Base-by-base conservation (phyloP, 1,140 invertebrate genomes). In the Ephestia elutella region DNA sequence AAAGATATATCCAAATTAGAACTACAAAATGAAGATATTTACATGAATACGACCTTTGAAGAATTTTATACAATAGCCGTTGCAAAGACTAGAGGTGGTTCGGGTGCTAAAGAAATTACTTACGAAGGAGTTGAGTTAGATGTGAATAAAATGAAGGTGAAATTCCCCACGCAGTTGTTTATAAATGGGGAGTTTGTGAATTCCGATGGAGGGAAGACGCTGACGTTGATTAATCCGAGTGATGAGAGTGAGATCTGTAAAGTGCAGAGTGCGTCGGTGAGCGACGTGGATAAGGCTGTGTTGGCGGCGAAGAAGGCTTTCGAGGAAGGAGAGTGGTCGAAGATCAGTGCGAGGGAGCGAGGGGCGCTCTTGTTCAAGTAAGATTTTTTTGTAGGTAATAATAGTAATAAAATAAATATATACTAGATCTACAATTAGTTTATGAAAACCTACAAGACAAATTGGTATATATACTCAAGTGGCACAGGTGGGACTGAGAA, bases 161-260 rank as follows among this genome's bases (percentile, higher is more conserved):
- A 91, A 61, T 96, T 98, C 65, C 95, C 97, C 0, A 93, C 93
- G 18, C 97, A 99, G 75, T 78, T 96, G 0, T 99, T 98, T 69
- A 97, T 98, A 64, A 92, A 98, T 86, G 97, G 97, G 0, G 90
- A 96, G 75, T 99, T 99, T 80, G 90, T 97, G 0, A 92, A 98
- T 80, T 91, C 95, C 0, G 93, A 93, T 38, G n/a, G 38, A 61
- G 92, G 92, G 0, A 91, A 90, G 55, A 92, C 89, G 0, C 83
- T 94, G 57, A 90, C 91, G 0, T 90, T 94, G 30, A 90, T 98
- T 0, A 98, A 98, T 89, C 97, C 97, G 2, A 92, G 93, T 7
- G 94, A 96, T 77, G 97, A 98, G 85, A 90, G 91, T 49, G 87
- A 95, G 44, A 95, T 96, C 49, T 96, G 95, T 70, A 86, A 93